Percentiles rank a stretch among this genome's conserved stretches.
These are phyloP conservation scores for Lordiphosa collinella DNA, from an alignment of 1,140 invertebrate species.

Conservation along the genomic window DNA sequence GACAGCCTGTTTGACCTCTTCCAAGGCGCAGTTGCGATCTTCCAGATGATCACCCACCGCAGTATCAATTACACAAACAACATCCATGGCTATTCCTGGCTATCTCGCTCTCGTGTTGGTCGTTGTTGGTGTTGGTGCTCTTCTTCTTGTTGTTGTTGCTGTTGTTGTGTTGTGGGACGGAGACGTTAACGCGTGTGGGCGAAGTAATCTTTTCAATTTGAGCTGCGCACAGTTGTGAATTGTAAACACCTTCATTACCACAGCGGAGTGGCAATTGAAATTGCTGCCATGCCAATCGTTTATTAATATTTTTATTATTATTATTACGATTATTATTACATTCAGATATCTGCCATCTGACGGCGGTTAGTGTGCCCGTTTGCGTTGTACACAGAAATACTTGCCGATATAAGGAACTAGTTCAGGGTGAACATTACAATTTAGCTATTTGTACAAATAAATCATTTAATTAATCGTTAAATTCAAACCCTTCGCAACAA, in stretches of 20 bases:
- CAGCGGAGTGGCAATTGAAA: constrained; percentile 44
- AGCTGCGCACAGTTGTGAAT: constrained; percentile 25
- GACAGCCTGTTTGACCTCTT: constrained; percentile 91
- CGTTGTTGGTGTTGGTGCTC: constrained; percentile 1
- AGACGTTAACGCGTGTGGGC: constrained; percentile 3
- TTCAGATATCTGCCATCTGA: too few species aligned
- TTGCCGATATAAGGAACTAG: too few species aligned
- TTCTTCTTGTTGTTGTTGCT: neutral
- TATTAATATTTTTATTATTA: too few species aligned
- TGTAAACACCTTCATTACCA: constrained; percentile 62
- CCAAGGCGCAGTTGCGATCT: constrained; percentile 89
- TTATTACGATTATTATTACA: too few species aligned
- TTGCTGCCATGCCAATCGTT: too few species aligned
- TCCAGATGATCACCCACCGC: constrained; percentile 85
- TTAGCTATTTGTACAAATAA: too few species aligned
- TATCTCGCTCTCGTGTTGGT: neutral
- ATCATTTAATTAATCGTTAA: too few species aligned
- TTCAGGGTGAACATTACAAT: too few species aligned
- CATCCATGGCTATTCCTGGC: constrained; percentile 86
- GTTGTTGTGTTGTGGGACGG: constrained; percentile 21
- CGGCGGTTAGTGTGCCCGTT: too few species aligned
- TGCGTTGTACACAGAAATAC: too few species aligned
- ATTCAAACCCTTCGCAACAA: too few species aligned
- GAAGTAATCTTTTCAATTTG: constrained; percentile 1
- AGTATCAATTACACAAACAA: constrained; percentile 94